phyloP scores from a whole-genome alignment of 2,888 invertebrate genomes.

The Nephrotoma guestfalica region DNA sequence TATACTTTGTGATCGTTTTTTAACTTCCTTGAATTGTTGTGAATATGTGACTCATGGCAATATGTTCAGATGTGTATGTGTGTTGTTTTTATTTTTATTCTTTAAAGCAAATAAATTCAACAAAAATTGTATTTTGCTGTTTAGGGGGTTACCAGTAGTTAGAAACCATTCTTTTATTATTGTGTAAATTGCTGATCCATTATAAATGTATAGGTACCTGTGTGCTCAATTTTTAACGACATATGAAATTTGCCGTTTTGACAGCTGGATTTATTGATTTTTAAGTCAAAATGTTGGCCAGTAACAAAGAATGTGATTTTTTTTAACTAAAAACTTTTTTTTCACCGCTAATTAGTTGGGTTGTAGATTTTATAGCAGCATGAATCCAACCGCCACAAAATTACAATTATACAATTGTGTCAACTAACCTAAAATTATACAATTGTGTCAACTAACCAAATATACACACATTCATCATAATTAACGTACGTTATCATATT shows the following conservation, averaged over 20 bases:
- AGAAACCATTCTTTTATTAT: neutral
- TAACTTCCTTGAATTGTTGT: neutral
- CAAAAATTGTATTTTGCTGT: neutral
- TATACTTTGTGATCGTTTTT: neutral
- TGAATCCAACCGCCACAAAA: neutral
- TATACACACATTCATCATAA: neutral
- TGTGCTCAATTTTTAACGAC: neutral
- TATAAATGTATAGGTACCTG: neutral
- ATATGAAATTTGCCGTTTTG: neutral
- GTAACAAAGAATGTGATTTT: neutral
- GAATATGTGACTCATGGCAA: neutral
- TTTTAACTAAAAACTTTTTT: too few relatives aligned
- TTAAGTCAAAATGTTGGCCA: neutral
- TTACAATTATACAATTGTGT: too few relatives aligned
- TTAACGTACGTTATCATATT: neutral
- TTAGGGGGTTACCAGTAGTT: neutral
- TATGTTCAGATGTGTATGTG: neutral
- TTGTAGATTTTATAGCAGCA: neutral
- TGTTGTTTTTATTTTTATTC: neutral
- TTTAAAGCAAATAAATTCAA: neutral
- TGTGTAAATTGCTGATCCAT: neutral
- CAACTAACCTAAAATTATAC: too few relatives aligned
- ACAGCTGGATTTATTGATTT: neutral
- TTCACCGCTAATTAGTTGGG: too few relatives aligned
- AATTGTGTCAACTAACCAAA: too few relatives aligned